Percentiles rank a stretch among this genome's conserved stretches.
Conservation (phyloP, 2,888 invertebrate genomes). For the Gastracanthus pulcherrimus region DNA sequence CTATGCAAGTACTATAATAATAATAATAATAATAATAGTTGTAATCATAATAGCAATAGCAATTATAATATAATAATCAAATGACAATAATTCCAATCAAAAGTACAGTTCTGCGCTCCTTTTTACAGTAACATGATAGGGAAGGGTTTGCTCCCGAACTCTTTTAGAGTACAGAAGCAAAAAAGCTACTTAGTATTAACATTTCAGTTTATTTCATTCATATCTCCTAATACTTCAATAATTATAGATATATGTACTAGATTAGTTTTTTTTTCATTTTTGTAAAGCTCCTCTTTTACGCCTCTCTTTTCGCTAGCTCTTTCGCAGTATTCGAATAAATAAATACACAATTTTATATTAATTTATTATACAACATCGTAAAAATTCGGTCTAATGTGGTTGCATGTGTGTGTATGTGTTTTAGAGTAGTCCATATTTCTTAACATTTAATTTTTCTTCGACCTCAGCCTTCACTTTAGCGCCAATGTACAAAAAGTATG, state of each 20-base stretch:
- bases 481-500: conserved; percentile 38
- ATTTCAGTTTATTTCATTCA: conserved; percentile 62
- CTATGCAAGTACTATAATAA: conserved; percentile 55
- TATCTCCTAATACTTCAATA: conserved; percentile 65
- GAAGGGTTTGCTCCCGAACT: conserved; percentile 44
- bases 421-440: conserved; percentile 48
- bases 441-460: conserved; percentile 15
- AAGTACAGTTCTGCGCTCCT: conserved; percentile 52
- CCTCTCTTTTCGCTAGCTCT: conserved; percentile 58
- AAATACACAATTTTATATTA: conserved; percentile 76
- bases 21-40: conserved; percentile 41
- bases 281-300: conserved; percentile 57
- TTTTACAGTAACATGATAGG: conserved; percentile 55
- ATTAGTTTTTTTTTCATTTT: conserved; percentile 63
- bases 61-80: conserved; percentile 52
- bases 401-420: conserved; percentile 30
- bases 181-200: conserved; percentile 57
- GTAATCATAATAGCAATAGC: conserved; percentile 50
- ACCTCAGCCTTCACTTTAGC: conserved; percentile 1
- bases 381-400: conserved; percentile 74
- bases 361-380: conserved; percentile 76
- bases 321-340: conserved; percentile 73
- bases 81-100: conserved; percentile 54
- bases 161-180: conserved; percentile 42
- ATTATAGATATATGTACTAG: conserved; percentile 67